Base-by-base conservation (phyloP, 2,888 invertebrate genomes). In the Synergus umbraculus region DNA sequence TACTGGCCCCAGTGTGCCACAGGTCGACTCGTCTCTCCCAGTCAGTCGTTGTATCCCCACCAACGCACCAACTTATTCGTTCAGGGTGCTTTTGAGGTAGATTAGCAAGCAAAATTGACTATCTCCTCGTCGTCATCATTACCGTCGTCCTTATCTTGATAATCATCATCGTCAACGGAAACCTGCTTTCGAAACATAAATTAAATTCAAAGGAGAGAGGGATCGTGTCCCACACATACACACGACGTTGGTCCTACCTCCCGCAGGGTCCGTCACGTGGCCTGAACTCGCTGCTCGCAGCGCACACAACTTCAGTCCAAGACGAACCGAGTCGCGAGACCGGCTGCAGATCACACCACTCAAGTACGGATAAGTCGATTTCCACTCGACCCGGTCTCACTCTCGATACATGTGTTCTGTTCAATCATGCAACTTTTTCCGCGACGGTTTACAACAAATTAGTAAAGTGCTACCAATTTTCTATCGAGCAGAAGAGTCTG, bases 231-330 rank as follows among this genome's bases (percentile, higher is more conserved):
- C 22, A 79, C 79, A 80, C 83, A 83, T 82, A 79, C 81, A 80
- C 78, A 58, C 77, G 77, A 41, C 46, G 29, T 29, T 37, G 78
- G 79, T 81, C 83, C 88, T 91, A 90, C 91, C 92, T 92, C 92
- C 92, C 89, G 92, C 92, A 91, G 91, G 91, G 91, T 89, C 90
- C 90, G 89, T 90, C 91, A 90, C 91, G 90, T 90, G 91, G 91
- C 89, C 85, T 81, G 82, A 80, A 82, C 82, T 81, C 79, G 79
- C 83, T 83, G 78, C 82, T 81, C 86, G 88, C 87, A 85, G 87
- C 88, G 88, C 89, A 89, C 88, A 89, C 90, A 88, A 88, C 87
- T 86, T 88, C 89, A 91, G 89, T 90, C 89, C 89, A 88, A 89
- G 88, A 89, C 91, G 87, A 90, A 87, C 89, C 88, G 89, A 90